Evolutionary conservation across 2,797 vertebrate species (phyloP).

Genomic region (Pangasius sanitwongsei): DNA sequence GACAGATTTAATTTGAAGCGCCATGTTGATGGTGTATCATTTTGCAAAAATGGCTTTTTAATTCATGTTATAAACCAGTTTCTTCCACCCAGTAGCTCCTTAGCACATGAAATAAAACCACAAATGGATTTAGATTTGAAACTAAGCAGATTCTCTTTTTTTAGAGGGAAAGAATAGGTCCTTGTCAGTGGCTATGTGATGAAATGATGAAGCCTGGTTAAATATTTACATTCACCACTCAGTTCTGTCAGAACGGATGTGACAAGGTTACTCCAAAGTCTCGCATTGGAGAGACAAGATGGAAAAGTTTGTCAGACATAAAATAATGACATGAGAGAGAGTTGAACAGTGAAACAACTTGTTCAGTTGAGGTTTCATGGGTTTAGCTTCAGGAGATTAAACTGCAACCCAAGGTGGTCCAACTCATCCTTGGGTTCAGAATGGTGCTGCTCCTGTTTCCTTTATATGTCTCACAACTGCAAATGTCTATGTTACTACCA

Average conservation of each 20-base stretch:
- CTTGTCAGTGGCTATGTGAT: conserved; percentile 45
- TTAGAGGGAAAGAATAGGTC: background rate
- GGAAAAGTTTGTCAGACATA: conserved; percentile 19
- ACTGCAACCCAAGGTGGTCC: background rate
- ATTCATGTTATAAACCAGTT: conserved; percentile 17
- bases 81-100: background rate
- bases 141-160: conserved; percentile 23
- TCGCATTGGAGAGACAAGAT: conserved; percentile 18
- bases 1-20: conserved; percentile 24
- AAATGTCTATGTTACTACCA: background rate
- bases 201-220: conserved; percentile 46
- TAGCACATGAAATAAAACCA: conserved; percentile 2
- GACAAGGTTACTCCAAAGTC: conserved; percentile 22
- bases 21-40: background rate
- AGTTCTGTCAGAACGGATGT: conserved; percentile 18
- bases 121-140: conserved; percentile 9
- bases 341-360: background rate
- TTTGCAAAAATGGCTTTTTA: conserved; percentile 22
- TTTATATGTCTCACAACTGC: background rate
- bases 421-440: background rate
- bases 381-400: background rate
- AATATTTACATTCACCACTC: conserved; percentile 52
- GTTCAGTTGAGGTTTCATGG: background rate
- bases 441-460: background rate
- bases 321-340: background rate